Evolutionary conservation across 1,140 invertebrate species (phyloP).

Genomic region (Leptopilina clavipes): DNA sequence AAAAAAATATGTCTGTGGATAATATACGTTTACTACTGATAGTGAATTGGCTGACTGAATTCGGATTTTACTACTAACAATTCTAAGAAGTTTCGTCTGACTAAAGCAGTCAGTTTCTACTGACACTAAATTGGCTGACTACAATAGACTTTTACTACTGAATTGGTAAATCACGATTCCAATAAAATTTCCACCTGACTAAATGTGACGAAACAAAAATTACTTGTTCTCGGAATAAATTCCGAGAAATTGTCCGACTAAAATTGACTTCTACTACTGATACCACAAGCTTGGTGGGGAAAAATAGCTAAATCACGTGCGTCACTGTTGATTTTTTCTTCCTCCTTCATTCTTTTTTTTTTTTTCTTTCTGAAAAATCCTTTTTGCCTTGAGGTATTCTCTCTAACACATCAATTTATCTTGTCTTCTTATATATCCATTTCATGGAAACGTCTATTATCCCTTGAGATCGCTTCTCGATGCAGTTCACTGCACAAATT

Average conservation of each 20-base stretch:
- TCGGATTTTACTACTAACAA: no score
- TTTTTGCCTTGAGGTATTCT: conserved; percentile 13
- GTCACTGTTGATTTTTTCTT: neutral
- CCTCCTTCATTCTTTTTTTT: neutral
- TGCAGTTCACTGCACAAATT: conserved; percentile 31
- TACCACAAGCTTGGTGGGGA: no score
- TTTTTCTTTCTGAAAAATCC: neutral
- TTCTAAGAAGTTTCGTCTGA: no score
- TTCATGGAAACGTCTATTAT: conserved; percentile 20
- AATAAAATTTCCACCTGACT: no score
- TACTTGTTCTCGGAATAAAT: no score
- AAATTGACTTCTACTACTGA: no score
- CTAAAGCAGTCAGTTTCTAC: no score
- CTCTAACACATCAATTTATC: conserved; percentile 30
- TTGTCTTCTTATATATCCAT: conserved; percentile 33
- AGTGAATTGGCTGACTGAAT: no score
- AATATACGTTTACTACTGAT: no score
- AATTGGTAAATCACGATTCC: neutral
- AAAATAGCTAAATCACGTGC: conserved; percentile 23
- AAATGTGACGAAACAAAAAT: no score
- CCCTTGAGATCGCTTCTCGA: conserved; percentile 29
- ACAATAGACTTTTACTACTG: no score
- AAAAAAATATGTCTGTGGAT: no score
- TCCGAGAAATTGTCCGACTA: neutral
- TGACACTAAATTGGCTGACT: neutral